phyloP scores from a whole-genome alignment of 2,113 vertebrate species.

The Lepus americanus region DNA sequence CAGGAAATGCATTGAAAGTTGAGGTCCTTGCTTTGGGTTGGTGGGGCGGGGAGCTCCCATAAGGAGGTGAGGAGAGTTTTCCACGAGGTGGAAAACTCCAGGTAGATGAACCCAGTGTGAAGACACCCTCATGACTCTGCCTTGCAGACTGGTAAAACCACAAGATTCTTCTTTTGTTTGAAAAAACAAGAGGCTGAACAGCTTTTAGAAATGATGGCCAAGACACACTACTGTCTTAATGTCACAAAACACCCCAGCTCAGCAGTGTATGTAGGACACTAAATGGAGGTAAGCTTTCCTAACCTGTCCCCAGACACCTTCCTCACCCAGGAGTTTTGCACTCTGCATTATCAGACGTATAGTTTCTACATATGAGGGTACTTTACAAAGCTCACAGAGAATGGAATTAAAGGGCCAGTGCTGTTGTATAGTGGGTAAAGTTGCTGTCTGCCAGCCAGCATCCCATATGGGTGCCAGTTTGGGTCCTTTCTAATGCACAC shows the following conservation, averaged over 20 bases:
- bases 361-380: no score
- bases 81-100: not conserved
- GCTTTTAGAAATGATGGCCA: not conserved
- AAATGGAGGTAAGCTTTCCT: not conserved
- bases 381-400: no score
- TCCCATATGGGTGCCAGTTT: no score
- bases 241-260: not conserved
- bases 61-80: not conserved
- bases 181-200: not conserved
- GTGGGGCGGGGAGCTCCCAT: accelerated
- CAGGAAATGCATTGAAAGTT: not conserved
- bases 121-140: not conserved
- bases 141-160: not conserved
- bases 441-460: no score
- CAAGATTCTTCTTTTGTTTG: not conserved
- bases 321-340: not conserved
- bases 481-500: no score
- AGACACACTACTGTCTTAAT: not conserved
- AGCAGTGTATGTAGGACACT: not conserved
- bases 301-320: not conserved
- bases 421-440: no score
- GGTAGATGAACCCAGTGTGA: not conserved
- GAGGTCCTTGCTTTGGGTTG: not conserved
- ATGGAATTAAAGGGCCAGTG: no score
- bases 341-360: not conserved